Percentiles rank a stretch among this genome's conserved stretches.
Conservation (phyloP, 2,113 vertebrate species). For the Trematocara unimaculatum region DNA sequence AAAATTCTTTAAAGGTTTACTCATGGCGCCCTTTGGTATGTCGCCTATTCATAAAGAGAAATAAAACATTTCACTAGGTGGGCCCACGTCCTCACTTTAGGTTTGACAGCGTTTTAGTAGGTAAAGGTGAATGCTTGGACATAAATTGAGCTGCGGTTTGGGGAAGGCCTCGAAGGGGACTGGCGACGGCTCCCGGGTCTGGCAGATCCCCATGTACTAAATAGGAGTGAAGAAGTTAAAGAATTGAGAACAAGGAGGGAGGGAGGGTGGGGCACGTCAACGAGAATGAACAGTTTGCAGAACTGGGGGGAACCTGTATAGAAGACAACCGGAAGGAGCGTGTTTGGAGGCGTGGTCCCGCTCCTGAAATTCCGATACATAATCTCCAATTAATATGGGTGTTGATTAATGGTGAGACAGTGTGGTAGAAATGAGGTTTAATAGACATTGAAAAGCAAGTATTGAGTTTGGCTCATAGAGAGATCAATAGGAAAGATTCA, state of each 20-base stretch:
- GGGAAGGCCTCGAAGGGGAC: accelerated
- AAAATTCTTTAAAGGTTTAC: accelerated
- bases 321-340: accelerated
- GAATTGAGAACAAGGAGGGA: not conserved
- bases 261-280: accelerated
- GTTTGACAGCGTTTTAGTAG: not conserved
- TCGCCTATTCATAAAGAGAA: not conserved
- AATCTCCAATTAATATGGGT: accelerated
- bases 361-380: not conserved
- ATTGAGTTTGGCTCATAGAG: not conserved
- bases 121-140: accelerated
- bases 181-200: accelerated
- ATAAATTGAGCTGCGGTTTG: not conserved
- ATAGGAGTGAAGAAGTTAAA: not conserved
- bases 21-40: not conserved
- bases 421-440: not conserved
- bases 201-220: accelerated
- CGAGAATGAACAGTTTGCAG: not conserved
- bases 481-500: not conserved
- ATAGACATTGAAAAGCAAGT: not conserved
- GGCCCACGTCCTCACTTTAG: accelerated
- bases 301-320: not conserved
- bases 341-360: not conserved
- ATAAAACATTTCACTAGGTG: not conserved
- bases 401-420: not conserved